Evolutionary conservation across 92 coral and sea anemone species (phyloP), one percentile per base, ranked within the genome.

Genomic region (Paramuricea clavata): DNA sequence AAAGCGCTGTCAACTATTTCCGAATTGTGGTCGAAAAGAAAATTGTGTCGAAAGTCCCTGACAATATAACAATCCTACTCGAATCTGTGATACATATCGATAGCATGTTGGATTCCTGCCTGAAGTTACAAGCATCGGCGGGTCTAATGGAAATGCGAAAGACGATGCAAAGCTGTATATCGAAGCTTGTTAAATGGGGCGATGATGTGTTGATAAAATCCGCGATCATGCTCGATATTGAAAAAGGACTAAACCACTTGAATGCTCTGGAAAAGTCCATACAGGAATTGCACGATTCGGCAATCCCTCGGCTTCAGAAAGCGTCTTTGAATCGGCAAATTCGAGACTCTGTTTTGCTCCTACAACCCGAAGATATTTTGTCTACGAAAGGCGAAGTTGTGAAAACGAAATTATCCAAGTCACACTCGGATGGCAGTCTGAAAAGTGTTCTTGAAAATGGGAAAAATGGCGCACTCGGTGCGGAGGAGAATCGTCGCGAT

Each of bases 41-140:
- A 57, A 88, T 97, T 27, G 93, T 94, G 95, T 94, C 98, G 2
- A 97, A 94, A 87, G 90, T 97, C 26, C 99, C 99, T 2, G 99
- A 93, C 85, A 97, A 94, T 87, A 90, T 94, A 22, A 90, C 95
- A 26, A 89, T 97, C 49, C 93, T 97, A 41, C 78, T 97, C 60
- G 99, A 94, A 49, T 97, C 99, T 9, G 92, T 97, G 25, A 97
- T 95, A 44, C 90, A 94, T 89, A 97, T 97, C 12, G 98, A 97
- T 80, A 89, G 91, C 72, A 91, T 97, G 93, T 76, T 97, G 77
- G 94, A 93, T 71, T 91, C 98, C 0, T 94, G 97, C 54, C 90
- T 94, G 5, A 92, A 94, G n/a, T 90, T 93, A 30, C 95, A 97
- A 31, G 85, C 88, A 60, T 92, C 88, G 52, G 87, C 78, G 12